Percentiles rank a stretch among this genome's conserved stretches.
These are phyloP conservation scores for Samia ricini DNA, from an alignment of 1,140 invertebrate species.

Conservation along the genomic window DNA sequence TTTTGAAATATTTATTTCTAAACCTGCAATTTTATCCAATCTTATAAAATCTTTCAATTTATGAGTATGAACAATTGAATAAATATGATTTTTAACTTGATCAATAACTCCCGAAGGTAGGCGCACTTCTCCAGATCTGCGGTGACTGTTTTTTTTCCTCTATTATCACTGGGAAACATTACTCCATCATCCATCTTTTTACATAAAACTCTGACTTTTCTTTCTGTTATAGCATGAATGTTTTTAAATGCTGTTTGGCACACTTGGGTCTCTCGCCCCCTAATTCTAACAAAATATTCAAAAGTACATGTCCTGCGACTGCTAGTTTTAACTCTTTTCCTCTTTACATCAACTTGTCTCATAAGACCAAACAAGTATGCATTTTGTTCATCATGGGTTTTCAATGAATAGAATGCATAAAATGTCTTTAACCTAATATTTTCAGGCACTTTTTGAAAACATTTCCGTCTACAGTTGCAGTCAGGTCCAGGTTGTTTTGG, in stretches of 20 bases:
- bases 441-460: slow-evolving; percentile 75
- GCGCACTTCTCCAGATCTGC: slow-evolving; percentile 74
- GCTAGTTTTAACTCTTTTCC: slow-evolving; percentile 76
- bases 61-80: slow-evolving; percentile 76
- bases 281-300: slow-evolving; percentile 78
- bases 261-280: slow-evolving; percentile 78
- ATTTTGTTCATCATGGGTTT: slow-evolving; percentile 80
- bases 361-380: slow-evolving; percentile 80
- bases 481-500: slow-evolving; percentile 76
- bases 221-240: slow-evolving; percentile 78
- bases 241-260: slow-evolving; percentile 79
- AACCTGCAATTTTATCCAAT: slow-evolving; percentile 73
- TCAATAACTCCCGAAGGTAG: slow-evolving; percentile 74
- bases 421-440: slow-evolving; percentile 75
- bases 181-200: slow-evolving; percentile 80
- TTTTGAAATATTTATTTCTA: slow-evolving; percentile 79
- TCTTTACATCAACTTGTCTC: slow-evolving; percentile 77
- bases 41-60: slow-evolving; percentile 75
- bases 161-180: slow-evolving; percentile 78
- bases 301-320: slow-evolving; percentile 78
- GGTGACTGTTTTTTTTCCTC: slow-evolving; percentile 75
- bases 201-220: slow-evolving; percentile 78
- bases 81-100: slow-evolving; percentile 78
- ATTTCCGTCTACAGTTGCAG: slow-evolving; percentile 77
- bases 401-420: slow-evolving; percentile 78